These are phyloP conservation scores for Alca torda DNA, from an alignment of 2,797 vertebrate genomes.

Conservation along the genomic window DNA sequence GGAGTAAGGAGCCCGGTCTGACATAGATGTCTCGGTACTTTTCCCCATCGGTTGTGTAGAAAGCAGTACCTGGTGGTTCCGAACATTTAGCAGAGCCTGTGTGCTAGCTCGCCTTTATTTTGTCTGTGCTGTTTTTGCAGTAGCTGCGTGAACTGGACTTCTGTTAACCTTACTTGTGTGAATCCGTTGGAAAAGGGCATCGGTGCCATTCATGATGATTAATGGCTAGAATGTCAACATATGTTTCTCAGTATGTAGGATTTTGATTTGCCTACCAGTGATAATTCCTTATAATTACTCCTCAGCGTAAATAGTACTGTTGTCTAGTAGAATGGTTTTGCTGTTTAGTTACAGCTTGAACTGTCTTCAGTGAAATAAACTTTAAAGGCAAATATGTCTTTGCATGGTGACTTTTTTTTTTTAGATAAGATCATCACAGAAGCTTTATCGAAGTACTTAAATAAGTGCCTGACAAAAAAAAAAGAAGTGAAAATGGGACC, in stretches of 20 bases:
- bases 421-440: background rate
- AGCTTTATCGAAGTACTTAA: background rate
- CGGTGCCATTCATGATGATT: background rate
- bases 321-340: background rate
- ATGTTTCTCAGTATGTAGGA: background rate
- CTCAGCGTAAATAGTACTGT: background rate
- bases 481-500: background rate
- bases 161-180: background rate
- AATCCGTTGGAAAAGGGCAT: background rate
- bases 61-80: background rate
- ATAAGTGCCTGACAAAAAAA: background rate
- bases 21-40: background rate
- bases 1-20: background rate
- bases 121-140: background rate
- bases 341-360: background rate
- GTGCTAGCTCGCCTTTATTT: background rate
- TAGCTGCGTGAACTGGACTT: background rate
- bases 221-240: background rate
- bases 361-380: background rate
- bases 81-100: background rate
- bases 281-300: background rate
- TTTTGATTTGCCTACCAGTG: background rate
- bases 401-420: background rate
- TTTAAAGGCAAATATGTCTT: background rate
- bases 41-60: background rate